These are phyloP conservation scores for Notiomystis cincta DNA, from an alignment of 2,113 vertebrate genomes.

Conservation along the genomic window DNA sequence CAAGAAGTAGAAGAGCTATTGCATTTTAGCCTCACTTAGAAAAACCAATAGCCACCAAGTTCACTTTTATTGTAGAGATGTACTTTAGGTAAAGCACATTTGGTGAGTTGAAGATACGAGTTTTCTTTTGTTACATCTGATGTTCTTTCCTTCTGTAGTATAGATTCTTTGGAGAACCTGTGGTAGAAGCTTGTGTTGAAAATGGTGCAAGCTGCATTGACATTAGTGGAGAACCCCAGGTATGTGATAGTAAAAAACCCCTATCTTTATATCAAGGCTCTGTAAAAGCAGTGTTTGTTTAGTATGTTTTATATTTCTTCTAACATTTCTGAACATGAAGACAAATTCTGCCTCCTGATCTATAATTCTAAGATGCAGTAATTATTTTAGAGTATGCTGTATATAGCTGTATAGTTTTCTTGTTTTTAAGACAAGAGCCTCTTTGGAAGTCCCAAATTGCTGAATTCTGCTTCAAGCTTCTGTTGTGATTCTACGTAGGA, in stretches of 20 bases:
- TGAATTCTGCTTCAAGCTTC: not conserved
- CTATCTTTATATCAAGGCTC: not conserved
- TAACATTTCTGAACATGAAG: not conserved
- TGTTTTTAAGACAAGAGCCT: not conserved
- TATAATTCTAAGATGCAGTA: not conserved
- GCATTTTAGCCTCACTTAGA: not conserved
- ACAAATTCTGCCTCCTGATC: not conserved
- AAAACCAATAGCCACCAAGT: not conserved
- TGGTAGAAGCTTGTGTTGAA: slow-evolving; percentile 91
- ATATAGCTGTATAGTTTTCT: not conserved
- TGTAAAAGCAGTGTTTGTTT: not conserved
- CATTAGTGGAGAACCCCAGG: slow-evolving; percentile 93
- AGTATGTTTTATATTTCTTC: not conserved
- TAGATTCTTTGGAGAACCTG: slow-evolving; percentile 90
- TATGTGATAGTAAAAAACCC: slow-evolving; percentile 43
- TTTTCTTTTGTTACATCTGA: not conserved
- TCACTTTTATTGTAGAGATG: not conserved
- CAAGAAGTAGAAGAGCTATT: not conserved
- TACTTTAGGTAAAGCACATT: not conserved
- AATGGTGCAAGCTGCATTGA: slow-evolving; percentile 90
- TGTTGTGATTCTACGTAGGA: not conserved
- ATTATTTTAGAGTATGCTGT: not conserved
- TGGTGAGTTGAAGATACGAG: not conserved
- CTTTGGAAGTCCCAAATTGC: not conserved
- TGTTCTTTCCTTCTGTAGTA: slow-evolving; percentile 75